phyloP scores from a whole-genome alignment of 1,140 invertebrate species.

The Temnothorax nylanderi region DNA sequence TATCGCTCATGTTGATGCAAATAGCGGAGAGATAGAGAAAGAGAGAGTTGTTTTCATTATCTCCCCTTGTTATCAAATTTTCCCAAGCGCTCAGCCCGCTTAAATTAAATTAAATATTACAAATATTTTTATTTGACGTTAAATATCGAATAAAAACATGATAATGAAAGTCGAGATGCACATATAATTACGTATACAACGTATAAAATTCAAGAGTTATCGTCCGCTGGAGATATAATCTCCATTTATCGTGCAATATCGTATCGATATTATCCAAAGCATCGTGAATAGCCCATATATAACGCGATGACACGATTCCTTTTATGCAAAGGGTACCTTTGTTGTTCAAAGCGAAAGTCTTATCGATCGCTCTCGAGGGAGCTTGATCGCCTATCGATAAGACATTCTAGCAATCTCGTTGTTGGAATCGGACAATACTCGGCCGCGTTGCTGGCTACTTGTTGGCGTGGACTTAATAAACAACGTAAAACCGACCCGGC shows the following conservation, averaged over 20 bases:
- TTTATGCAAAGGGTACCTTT: slow-evolving; percentile 7
- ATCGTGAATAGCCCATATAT: not conserved
- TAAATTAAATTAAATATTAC: not conserved
- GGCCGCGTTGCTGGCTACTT: not conserved
- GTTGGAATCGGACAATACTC: not conserved
- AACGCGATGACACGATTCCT: not conserved
- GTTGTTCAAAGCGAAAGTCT: slow-evolving; percentile 20
- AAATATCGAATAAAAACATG: not conserved
- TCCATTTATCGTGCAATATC: not conserved
- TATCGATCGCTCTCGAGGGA: slow-evolving; percentile 14
- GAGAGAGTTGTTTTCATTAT: not conserved
- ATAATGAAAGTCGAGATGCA: not conserved
- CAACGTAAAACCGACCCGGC: not conserved
- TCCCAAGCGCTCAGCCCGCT: not conserved
- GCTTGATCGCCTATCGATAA: slow-evolving; percentile 14
- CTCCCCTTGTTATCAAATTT: not conserved
- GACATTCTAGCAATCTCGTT: not conserved
- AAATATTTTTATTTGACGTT: not conserved
- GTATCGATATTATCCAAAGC: not conserved
- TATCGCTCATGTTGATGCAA: slow-evolving; percentile 7
- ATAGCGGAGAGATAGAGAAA: not conserved
- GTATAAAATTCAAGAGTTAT: not conserved
- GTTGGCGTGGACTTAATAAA: not conserved
- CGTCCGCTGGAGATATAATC: not conserved
- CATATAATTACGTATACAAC: not conserved